phyloP scores from a whole-genome alignment of 2,888 invertebrate genomes.

The Dorcus hopei region DNA sequence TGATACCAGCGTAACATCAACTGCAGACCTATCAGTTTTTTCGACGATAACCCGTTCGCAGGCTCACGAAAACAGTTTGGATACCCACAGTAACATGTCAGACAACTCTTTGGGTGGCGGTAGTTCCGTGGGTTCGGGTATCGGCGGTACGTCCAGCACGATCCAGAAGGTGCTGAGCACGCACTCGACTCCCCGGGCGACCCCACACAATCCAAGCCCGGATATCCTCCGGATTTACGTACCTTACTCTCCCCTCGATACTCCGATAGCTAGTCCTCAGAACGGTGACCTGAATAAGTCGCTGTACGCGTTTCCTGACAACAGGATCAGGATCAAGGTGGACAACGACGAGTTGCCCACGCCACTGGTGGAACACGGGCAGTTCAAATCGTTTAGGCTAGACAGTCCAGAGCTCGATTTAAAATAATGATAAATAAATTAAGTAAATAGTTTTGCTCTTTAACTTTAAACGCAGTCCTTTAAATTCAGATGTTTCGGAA shows the following conservation, averaged over 20 bases:
- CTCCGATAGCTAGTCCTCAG: conserved; percentile 53
- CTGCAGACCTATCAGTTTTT: conserved; percentile 78
- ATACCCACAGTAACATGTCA: conserved; percentile 73
- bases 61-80: conserved; percentile 70
- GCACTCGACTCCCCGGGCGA: conserved; percentile 65
- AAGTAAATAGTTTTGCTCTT: neutral
- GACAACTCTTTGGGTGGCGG: conserved; percentile 66
- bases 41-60: conserved; percentile 70
- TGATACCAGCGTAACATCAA: conserved; percentile 80
- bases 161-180: conserved; percentile 51
- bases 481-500: too few relatives aligned
- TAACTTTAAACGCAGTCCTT: too few relatives aligned
- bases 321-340: conserved; percentile 71
- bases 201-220: conserved; percentile 64
- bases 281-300: conserved; percentile 48
- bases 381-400: conserved; percentile 47
- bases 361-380: conserved; percentile 61
- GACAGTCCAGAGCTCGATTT: conserved; percentile 46
- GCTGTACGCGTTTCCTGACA: conserved; percentile 58
- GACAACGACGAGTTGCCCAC: conserved; percentile 66
- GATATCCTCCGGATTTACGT: conserved; percentile 79
- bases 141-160: conserved; percentile 52
- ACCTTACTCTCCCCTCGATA: conserved; percentile 65
- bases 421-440: conserved; percentile 26
- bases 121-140: conserved; percentile 48